Evolutionary conservation across 2,797 vertebrate species (phyloP).

Genomic region (Microctenopoma stevenorrisi): DNA sequence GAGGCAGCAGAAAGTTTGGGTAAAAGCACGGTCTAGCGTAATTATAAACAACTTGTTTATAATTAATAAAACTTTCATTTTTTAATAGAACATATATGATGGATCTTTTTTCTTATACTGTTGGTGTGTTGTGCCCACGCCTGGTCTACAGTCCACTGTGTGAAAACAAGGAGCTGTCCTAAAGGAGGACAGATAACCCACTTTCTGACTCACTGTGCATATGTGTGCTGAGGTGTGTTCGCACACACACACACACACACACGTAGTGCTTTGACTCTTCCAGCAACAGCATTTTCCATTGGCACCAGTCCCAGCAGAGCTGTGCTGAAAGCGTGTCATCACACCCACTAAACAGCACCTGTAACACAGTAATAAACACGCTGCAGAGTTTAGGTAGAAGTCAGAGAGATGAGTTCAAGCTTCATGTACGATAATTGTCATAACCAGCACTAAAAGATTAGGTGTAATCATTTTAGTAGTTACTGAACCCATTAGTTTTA

Average conservation of each 20-base stretch:
- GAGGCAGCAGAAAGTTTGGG: neutral
- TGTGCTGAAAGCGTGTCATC: constrained; percentile 51
- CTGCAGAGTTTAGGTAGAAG: constrained; percentile 6
- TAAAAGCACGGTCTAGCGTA: neutral
- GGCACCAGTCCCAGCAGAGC: constrained; percentile 44
- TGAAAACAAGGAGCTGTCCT: constrained; percentile 20
- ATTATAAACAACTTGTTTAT: neutral
- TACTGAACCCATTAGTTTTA: neutral
- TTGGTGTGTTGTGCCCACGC: neutral
- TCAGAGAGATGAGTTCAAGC: neutral
- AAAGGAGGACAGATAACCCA: constrained; percentile 54
- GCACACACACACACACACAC: constrained; percentile 3
- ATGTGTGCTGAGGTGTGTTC: neutral
- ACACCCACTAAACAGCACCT: constrained; percentile 42
- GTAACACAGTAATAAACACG: constrained; percentile 10
- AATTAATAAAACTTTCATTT: too few species aligned
- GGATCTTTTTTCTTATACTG: neutral
- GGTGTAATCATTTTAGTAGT: neutral
- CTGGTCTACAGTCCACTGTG: constrained; percentile 1
- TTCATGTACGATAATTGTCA: neutral
- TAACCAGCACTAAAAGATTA: neutral
- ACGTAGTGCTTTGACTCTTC: constrained; percentile 21
- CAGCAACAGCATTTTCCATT: constrained; percentile 44
- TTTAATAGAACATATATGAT: neutral
- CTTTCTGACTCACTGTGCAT: constrained; percentile 39